These are phyloP conservation scores for Piezodorus guildinii DNA, from an alignment of 1,140 invertebrate genomes.

Conservation along the genomic window DNA sequence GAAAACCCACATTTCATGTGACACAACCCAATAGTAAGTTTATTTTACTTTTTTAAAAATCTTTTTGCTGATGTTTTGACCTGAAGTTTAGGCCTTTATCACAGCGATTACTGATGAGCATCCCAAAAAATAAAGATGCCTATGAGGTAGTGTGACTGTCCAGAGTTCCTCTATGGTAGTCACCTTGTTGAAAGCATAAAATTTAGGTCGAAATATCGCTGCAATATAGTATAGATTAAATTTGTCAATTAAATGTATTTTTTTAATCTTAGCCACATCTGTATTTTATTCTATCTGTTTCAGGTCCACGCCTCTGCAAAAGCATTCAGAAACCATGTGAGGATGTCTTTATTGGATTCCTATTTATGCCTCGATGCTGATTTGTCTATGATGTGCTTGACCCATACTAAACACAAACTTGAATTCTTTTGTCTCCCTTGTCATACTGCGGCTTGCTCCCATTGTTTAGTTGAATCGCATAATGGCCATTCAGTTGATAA, in stretches of 20 bases:
- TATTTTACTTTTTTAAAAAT: no score
- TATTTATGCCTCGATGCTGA: conserved; percentile 20
- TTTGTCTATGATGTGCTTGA: conserved; percentile 24
- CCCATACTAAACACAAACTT: conserved; percentile 25
- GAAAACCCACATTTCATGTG: no score
- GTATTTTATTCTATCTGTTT: conserved; percentile 22
- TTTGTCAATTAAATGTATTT: no score
- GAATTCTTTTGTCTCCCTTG: conserved; percentile 35
- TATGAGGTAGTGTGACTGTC: no score
- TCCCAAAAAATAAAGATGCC: no score
- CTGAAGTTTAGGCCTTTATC: no score
- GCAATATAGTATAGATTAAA: no score
- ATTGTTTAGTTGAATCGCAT: conserved; percentile 34
- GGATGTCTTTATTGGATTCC: conserved; percentile 8
- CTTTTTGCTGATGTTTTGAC: no score
- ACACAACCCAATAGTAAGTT: no score
- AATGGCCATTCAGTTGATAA: conserved; percentile 29
- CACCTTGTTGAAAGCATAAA: not conserved
- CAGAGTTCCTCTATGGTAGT: no score
- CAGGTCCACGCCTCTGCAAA: conserved; percentile 30
- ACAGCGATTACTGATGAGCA: no score
- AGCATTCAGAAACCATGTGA: conserved; percentile 29
- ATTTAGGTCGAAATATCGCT: not conserved
- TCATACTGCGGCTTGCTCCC: conserved; percentile 31
- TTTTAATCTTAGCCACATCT: not conserved